Evolutionary conservation across 1,140 invertebrate genomes (phyloP).

Genomic region (Nephotettix cincticeps): DNA sequence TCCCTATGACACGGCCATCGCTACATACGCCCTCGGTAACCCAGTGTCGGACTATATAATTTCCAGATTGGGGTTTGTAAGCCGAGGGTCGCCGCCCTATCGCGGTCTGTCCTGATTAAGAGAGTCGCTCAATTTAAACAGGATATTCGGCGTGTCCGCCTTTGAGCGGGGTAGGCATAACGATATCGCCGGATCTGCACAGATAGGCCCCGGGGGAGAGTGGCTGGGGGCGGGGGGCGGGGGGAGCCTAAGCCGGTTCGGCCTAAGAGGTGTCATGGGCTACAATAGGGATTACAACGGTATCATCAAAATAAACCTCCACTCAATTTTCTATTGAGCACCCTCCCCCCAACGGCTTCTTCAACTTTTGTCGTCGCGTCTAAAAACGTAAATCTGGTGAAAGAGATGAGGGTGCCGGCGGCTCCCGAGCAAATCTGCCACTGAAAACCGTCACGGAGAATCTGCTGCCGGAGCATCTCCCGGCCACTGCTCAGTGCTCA

Average conservation of each 20-base stretch:
- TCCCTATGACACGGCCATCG: too few species aligned
- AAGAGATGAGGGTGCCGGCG: neutral
- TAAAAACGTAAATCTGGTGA: slow-evolving; percentile 1
- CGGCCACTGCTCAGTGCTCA: too few species aligned
- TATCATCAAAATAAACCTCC: slow-evolving; percentile 12
- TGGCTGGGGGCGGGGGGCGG: neutral
- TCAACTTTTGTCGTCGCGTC: neutral
- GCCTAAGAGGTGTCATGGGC: slow-evolving; percentile 1
- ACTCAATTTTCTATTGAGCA: slow-evolving; percentile 9
- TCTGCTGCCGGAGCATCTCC: too few species aligned
- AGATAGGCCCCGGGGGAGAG: neutral
- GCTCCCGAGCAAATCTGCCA: neutral
- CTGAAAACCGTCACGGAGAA: too few species aligned
- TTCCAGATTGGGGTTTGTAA: too few species aligned
- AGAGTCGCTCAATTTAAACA: neutral
- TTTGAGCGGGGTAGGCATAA: neutral
- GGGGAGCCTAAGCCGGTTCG: neutral
- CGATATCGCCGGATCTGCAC: neutral
- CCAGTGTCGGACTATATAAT: too few species aligned
- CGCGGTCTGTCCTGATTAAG: too few species aligned
- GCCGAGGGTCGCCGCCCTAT: too few species aligned
- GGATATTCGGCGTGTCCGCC: neutral
- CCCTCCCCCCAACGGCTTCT: neutral
- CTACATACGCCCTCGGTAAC: too few species aligned
- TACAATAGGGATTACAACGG: slow-evolving; percentile 12